Evolutionary conservation across 2,113 vertebrate genomes (phyloP), one percentile per base, ranked within the genome.

Genomic region (Agapornis roseicollis): DNA sequence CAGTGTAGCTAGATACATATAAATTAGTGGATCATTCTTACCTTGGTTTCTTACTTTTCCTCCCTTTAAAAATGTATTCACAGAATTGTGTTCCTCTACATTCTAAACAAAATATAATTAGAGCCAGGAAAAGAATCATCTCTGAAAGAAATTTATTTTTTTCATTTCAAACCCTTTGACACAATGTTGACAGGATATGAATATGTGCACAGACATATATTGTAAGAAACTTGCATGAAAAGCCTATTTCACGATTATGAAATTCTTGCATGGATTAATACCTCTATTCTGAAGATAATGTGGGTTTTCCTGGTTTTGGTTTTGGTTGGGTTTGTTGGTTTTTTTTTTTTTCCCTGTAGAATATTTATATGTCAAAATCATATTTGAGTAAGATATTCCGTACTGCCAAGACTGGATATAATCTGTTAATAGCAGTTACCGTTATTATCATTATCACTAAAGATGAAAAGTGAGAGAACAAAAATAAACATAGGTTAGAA

Each of bases 121-220:
- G 47, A 79, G 3, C 12, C 10, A 81, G 6, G 14, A 53, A 22
- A 6, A 2, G 3, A 58, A 65, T 80, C 0, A 49, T 41, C 8
- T 69, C 44, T 63, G 28, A 80, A 80, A 72, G 7, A 6, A 85
- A 47, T 76, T 42, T 46, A 52, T 5, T 49, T 1, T 18, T 58
- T 63, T 73, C 23, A 35, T 76, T 44, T 82, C 15, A 79, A 82
- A 46, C 14, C 8, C 18, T 73, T 88, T 78, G 39, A 5, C 28
- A 78, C 3, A 53, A 11, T 41, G 11, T n/a, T 33, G 11, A 18
- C 19, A 66, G 46, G 13, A n/a, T 35, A 77, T 1, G 3, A 46
- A 46, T 76, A 79, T 37, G 29, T 50, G 14, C 24, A 50, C 20
- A 86, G 60, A 61, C 5, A 29, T 13, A 9, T 28, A 47, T 72